Evolutionary conservation across 2,113 vertebrate species (phyloP).

Genomic region (Channa maculata): DNA sequence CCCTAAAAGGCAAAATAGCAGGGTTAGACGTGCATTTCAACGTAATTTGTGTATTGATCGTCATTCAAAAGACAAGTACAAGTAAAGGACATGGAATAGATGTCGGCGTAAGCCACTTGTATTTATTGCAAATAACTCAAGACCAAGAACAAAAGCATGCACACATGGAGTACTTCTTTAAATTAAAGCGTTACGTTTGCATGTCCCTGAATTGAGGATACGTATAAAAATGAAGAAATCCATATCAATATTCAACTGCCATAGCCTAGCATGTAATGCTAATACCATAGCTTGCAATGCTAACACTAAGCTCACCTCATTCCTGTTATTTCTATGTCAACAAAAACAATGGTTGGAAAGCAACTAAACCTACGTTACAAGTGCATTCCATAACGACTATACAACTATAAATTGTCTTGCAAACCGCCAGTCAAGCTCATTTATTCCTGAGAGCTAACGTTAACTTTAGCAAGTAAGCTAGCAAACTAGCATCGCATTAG

Average conservation of each 20-base stretch:
- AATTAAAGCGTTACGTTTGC: too few species aligned
- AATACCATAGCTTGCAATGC: not conserved
- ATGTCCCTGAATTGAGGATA: too few species aligned
- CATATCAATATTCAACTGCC: slow-evolving; percentile 20
- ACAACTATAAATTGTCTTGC: not conserved
- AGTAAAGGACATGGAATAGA: too few species aligned
- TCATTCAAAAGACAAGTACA: too few species aligned
- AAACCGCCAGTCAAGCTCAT: not conserved
- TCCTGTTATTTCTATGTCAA: too few species aligned
- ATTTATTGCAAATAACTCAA: too few species aligned
- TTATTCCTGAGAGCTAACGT: not conserved
- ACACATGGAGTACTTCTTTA: too few species aligned
- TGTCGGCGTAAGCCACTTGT: too few species aligned
- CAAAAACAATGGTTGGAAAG: not conserved
- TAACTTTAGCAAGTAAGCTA: slow-evolving; percentile 18
- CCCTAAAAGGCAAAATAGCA: slow-evolving; percentile 79
- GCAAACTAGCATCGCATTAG: slow-evolving; percentile 26
- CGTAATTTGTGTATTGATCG: too few species aligned
- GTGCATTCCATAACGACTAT: fast-evolving
- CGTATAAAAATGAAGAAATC: too few species aligned
- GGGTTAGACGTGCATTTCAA: not conserved
- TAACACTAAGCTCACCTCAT: not conserved
- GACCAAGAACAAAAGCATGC: too few species aligned
- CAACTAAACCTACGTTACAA: not conserved
- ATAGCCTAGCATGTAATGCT: slow-evolving; percentile 8